Percentiles rank a stretch among this genome's conserved stretches.
phyloP scores from a whole-genome alignment of 2,113 vertebrate species.

The Apistogramma diplotaenia region DNA sequence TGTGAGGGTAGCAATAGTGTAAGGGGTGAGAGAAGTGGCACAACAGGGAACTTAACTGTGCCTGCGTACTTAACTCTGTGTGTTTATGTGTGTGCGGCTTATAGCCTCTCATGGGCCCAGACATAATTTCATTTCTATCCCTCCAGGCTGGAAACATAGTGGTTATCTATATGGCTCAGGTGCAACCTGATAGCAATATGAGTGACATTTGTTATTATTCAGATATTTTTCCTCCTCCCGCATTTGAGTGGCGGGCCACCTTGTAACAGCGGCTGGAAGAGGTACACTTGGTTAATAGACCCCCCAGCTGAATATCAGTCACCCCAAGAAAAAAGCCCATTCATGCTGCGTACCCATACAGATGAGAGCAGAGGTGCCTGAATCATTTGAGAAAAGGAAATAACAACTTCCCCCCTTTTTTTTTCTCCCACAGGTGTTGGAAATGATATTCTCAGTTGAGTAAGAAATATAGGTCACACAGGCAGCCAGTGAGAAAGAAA shows the following conservation, averaged over 20 bases:
- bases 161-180: conserved; percentile 78
- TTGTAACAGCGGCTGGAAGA: conserved; percentile 50
- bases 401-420: conserved; percentile 23
- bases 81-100: conserved; percentile 18
- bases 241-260: conserved; percentile 65
- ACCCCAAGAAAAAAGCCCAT: conserved; percentile 32
- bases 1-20: conserved; percentile 23
- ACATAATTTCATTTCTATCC: conserved; percentile 65
- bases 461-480: conserved; percentile 68
- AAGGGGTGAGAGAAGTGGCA: conserved; percentile 13
- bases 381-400: conserved; percentile 53
- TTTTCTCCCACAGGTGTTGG: conserved; percentile 59
- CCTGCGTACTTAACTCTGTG: not conserved
- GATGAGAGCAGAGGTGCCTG: conserved; percentile 46
- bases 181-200: conserved; percentile 64
- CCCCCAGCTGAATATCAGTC: conserved; percentile 38
- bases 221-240: conserved; percentile 32
- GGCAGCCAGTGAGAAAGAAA: conserved; percentile 4
- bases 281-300: conserved; percentile 58
- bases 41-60: conserved; percentile 1
- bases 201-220: conserved; percentile 72
- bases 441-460: conserved; percentile 62
- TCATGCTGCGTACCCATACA: conserved; percentile 50
- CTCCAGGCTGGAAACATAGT: conserved; percentile 38
- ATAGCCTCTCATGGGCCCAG: conserved; percentile 18